These are phyloP conservation scores for Bombyx huttoni DNA, from an alignment of 2,888 invertebrate genomes.

Conservation along the genomic window DNA sequence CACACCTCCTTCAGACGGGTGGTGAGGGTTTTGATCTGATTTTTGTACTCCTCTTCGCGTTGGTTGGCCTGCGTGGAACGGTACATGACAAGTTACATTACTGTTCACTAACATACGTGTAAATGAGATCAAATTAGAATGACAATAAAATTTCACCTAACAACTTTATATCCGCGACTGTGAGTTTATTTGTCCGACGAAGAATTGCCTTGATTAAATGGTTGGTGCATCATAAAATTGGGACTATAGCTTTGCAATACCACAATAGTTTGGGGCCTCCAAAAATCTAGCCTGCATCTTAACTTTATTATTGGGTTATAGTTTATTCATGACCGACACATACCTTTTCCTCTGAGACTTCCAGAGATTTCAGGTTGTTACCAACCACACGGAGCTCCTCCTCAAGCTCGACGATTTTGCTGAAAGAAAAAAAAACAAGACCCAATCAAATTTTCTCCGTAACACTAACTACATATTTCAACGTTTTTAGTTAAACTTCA, in stretches of 20 bases:
- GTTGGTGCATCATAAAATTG: conserved; percentile 56
- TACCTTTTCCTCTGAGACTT: conserved; percentile 99
- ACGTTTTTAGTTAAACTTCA: not conserved
- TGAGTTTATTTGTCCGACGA: no score
- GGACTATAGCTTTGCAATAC: not conserved
- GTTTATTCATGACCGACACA: conserved; percentile 25
- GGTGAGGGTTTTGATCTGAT: conserved; percentile 99
- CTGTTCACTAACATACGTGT: conserved; percentile 7
- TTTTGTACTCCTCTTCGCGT: conserved; percentile 99
- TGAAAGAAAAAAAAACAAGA: conserved; percentile 51
- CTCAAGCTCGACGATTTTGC: conserved; percentile 99
- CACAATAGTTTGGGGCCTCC: not conserved
- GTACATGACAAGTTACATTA: conserved; percentile 32
- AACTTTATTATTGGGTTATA: conserved; percentile 3
- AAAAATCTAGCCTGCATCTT: conserved; percentile 1
- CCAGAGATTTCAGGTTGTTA: conserved; percentile 99
- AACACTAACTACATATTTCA: not conserved
- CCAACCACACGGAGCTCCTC: conserved; percentile 99
- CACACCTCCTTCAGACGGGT: conserved; percentile 99
- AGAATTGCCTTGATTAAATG: conserved; percentile 11
- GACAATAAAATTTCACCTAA: no score
- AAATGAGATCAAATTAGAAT: not conserved
- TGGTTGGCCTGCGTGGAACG: conserved; percentile 89
- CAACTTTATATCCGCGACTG: no score
- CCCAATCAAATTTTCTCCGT: conserved; percentile 44